A percentile compares a stretch with the other conserved stretches of the same genome.
Conservation (phyloP, 2,888 invertebrate species). For the Ectropis crepuscularia region DNA sequence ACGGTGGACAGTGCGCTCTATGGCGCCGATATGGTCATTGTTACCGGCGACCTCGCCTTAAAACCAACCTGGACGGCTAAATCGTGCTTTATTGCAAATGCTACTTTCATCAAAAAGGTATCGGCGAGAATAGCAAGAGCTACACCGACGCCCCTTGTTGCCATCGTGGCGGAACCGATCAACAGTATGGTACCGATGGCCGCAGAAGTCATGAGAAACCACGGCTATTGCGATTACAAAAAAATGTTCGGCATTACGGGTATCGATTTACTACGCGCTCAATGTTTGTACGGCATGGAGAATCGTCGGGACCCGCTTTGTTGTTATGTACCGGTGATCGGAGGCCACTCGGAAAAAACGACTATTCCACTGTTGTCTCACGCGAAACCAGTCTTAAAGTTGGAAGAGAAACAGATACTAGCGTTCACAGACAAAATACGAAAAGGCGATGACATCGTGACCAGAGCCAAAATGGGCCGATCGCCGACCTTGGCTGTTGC, state of each 20-base stretch:
- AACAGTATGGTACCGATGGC: conserved; percentile 76
- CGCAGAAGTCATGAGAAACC: conserved; percentile 67
- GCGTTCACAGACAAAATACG: conserved; percentile 73
- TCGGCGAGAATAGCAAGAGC: conserved; percentile 58
- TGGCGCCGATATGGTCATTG: conserved; percentile 87
- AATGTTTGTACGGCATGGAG: conserved; percentile 89
- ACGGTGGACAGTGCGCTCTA: conserved; percentile 68
- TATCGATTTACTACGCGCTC: conserved; percentile 89
- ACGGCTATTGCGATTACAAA: conserved; percentile 84
- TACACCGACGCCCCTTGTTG: conserved; percentile 68
- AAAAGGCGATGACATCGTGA: conserved; percentile 86
- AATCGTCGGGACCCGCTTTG: conserved; percentile 86
- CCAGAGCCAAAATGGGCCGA: conserved; percentile 86
- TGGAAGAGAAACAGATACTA: conserved; percentile 69
- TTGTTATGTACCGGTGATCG: conserved; percentile 90
- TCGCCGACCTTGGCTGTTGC: conserved; percentile 87
- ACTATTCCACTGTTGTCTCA: conserved; percentile 92
- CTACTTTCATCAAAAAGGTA: conserved; percentile 64
- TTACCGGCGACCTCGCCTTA: conserved; percentile 86
- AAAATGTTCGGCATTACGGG: conserved; percentile 90
- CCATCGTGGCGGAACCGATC: conserved; percentile 75
- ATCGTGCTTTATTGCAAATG: conserved; percentile 83
- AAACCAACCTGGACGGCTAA: conserved; percentile 86
- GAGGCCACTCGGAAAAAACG: conserved; percentile 90
- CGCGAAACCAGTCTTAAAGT: conserved; percentile 82